phyloP scores from a whole-genome alignment of 1,140 invertebrate genomes.

The Saxidomus purpurata region DNA sequence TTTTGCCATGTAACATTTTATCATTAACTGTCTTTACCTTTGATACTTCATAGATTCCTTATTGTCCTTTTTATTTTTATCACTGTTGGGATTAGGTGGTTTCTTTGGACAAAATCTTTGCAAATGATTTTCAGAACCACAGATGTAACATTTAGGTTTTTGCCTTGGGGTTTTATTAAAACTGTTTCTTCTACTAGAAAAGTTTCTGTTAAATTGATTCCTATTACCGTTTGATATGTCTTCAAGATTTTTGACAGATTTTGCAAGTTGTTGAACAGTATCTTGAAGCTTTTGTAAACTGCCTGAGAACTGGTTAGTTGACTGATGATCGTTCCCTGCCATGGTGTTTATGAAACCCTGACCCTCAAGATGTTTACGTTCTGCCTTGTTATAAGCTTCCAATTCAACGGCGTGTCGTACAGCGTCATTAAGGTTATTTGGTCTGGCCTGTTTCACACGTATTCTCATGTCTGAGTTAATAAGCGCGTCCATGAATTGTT shows the following conservation, averaged over 20 bases:
- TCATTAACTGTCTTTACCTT: background rate
- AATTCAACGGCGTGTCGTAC: slow-evolving; percentile 67
- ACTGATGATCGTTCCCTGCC: background rate
- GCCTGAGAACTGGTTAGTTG: no score
- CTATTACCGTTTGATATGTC: background rate
- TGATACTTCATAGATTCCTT: background rate
- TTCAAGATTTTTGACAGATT: background rate
- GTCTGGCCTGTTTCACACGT: slow-evolving; percentile 56
- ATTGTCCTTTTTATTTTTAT: background rate
- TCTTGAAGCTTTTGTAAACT: background rate
- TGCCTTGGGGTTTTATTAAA: background rate
- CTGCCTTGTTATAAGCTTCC: slow-evolving; percentile 48
- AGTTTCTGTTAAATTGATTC: background rate
- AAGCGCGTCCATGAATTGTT: slow-evolving; percentile 67
- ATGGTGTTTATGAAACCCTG: background rate
- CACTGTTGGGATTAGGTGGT: background rate
- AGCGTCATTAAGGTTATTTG: slow-evolving; percentile 64
- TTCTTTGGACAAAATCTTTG: background rate
- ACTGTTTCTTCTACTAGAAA: background rate
- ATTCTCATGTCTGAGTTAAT: slow-evolving; percentile 57
- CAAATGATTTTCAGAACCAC: background rate
- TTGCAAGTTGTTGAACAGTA: background rate
- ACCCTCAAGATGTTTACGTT: background rate
- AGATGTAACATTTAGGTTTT: background rate
- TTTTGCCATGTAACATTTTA: background rate